Conservation (phyloP, 2,797 vertebrate species). For the Anableps anableps region DNA sequence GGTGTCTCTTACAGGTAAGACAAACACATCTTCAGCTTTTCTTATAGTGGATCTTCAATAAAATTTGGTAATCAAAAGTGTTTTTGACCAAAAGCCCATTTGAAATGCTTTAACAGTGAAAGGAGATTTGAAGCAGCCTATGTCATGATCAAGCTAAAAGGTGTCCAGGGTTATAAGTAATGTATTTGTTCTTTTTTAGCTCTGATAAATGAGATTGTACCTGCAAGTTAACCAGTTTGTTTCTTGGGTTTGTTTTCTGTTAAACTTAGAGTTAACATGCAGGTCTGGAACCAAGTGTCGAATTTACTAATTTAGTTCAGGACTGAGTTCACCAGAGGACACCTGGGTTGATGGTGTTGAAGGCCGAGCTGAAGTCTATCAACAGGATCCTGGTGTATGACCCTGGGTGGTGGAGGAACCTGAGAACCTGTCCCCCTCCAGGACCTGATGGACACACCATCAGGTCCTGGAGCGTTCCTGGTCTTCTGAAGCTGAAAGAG, state of each 20-base stretch:
- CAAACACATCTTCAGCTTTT: not conserved
- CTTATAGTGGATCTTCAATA: not conserved
- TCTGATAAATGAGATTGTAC: not conserved
- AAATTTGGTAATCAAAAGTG: not conserved
- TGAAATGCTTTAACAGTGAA: not conserved
- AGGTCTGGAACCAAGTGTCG: not conserved
- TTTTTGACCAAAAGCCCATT: too few species aligned
- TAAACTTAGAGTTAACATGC: too few species aligned
- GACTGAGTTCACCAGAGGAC: too few species aligned
- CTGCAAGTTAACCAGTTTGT: not conserved
- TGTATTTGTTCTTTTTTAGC: not conserved
- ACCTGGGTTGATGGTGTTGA: too few species aligned
- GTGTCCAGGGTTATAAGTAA: not conserved
- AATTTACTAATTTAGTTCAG: not conserved
- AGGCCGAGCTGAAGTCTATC: too few species aligned
- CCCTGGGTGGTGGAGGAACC: too few species aligned
- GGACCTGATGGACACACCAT: too few species aligned
- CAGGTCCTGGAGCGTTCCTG: too few species aligned
- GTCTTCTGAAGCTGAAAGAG: too few species aligned
- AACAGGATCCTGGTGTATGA: too few species aligned
- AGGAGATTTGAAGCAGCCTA: not conserved
- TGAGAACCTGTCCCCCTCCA: too few species aligned
- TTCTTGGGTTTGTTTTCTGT: not conserved
- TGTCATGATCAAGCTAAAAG: not conserved
- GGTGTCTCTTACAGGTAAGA: constrained; percentile 32